These are phyloP conservation scores for Ochropleura plecta DNA, from an alignment of 2,888 invertebrate genomes.

Conservation along the genomic window DNA sequence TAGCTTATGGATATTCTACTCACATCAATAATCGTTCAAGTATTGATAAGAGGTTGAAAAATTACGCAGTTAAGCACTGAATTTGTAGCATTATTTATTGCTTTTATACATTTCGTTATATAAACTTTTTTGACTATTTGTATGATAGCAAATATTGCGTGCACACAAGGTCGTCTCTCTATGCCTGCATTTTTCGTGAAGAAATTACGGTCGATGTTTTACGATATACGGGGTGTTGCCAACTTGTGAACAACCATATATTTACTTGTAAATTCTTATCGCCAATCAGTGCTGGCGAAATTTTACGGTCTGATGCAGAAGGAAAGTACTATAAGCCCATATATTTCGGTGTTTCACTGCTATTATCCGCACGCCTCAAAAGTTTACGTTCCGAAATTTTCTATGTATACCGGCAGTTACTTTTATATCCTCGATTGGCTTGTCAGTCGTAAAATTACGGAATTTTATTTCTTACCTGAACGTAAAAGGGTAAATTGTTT, in stretches of 20 bases:
- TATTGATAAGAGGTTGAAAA: constrained; percentile 8
- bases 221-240: constrained; percentile 57
- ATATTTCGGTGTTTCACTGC: constrained; percentile 58
- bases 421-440: constrained; percentile 46
- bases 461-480: constrained; percentile 29
- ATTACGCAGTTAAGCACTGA: background rate
- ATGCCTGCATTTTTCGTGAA: constrained; percentile 45
- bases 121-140: constrained; percentile 4
- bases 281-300: constrained; percentile 65
- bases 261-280: constrained; percentile 73
- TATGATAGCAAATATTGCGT: constrained; percentile 48
- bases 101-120: constrained; percentile 23
- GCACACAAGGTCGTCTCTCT: constrained; percentile 18
- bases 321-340: constrained; percentile 44
- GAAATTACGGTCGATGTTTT: constrained; percentile 58
- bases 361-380: constrained; percentile 68
- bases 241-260: constrained; percentile 63
- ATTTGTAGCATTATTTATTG: constrained; percentile 17
- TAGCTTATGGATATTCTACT: constrained; percentile 10
- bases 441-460: constrained; percentile 46
- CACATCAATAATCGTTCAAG: constrained; percentile 6
- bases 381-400: constrained; percentile 32
- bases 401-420: constrained; percentile 29
- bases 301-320: constrained; percentile 62
- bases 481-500: constrained; percentile 10